Conservation (phyloP, 1,140 invertebrate genomes). For the Macrosteles quadrilineatus region DNA sequence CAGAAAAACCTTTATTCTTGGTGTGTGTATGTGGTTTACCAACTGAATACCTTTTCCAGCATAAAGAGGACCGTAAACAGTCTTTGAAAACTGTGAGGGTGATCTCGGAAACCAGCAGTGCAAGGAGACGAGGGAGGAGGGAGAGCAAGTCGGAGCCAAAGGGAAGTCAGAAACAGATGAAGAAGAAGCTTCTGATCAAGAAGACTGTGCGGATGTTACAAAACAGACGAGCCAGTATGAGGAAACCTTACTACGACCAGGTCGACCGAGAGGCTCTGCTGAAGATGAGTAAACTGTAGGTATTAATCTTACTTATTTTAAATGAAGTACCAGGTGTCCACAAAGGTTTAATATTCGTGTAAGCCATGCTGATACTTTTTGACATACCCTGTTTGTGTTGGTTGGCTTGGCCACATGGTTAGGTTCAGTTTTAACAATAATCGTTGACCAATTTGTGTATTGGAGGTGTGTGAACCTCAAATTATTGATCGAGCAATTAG, state of each 20-base stretch:
- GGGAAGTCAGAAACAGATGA: not conserved
- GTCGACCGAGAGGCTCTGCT: constrained; percentile 66
- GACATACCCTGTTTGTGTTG: too few species aligned
- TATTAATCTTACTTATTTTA: constrained; percentile 42
- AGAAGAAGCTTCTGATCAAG: not conserved
- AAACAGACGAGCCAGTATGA: constrained; percentile 23
- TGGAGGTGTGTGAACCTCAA: too few species aligned
- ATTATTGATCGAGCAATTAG: too few species aligned
- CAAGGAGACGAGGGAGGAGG: not conserved
- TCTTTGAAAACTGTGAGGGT: not conserved
- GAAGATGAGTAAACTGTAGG: constrained; percentile 63
- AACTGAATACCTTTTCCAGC: too few species aligned
- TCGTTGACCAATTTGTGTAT: too few species aligned
- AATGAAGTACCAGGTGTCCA: too few species aligned
- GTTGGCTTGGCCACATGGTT: too few species aligned
- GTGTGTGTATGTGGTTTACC: too few species aligned
- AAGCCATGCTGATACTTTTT: too few species aligned
- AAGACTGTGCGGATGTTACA: constrained; percentile 29
- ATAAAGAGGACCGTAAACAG: not conserved
- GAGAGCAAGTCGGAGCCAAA: not conserved
- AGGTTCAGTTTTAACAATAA: too few species aligned
- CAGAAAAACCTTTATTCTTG: too few species aligned
- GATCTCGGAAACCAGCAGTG: constrained; percentile 14
- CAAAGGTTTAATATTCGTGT: too few species aligned
- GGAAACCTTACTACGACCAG: constrained; percentile 61